Conservation (phyloP, 2,113 vertebrate species). For the Raja brachyura region DNA sequence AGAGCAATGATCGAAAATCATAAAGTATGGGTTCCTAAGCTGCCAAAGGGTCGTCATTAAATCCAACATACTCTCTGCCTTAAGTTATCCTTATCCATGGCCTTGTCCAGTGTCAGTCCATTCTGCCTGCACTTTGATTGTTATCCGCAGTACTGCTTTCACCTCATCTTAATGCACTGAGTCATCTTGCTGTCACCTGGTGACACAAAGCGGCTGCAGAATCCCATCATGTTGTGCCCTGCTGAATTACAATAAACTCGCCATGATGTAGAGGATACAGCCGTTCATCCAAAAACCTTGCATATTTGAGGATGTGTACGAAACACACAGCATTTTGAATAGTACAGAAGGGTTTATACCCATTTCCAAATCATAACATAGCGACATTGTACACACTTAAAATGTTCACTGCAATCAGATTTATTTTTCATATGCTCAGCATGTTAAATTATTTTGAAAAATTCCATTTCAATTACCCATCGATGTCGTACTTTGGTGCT, state of each 20-base stretch:
- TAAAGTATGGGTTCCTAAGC: not conserved
- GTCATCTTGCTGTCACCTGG: slow-evolving; percentile 43
- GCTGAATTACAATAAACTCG: not conserved
- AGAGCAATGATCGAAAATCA: not conserved
- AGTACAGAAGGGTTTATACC: not conserved
- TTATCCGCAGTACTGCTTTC: not conserved
- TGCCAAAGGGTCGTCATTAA: not conserved
- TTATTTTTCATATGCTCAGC: not conserved
- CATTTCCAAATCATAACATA: not conserved
- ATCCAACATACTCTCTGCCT: not conserved
- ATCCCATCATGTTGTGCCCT: not conserved
- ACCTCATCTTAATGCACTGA: not conserved
- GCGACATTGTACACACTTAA: not conserved
- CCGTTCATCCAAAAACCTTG: not conserved
- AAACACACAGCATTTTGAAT: not conserved
- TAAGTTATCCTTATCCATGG: not conserved
- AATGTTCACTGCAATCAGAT: not conserved
- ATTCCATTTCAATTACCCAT: not conserved
- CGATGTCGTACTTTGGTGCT: not conserved
- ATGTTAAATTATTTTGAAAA: not conserved
- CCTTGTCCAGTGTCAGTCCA: slow-evolving; percentile 36
- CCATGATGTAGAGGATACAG: slow-evolving; percentile 38
- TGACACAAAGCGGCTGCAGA: slow-evolving; percentile 33
- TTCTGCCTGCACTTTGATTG: not conserved
- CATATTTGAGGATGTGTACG: not conserved